A percentile compares a stretch with the other conserved stretches of the same genome.
Conservation (phyloP, 2,797 vertebrate species). For the Schizopygopsis pylzovi region DNA sequence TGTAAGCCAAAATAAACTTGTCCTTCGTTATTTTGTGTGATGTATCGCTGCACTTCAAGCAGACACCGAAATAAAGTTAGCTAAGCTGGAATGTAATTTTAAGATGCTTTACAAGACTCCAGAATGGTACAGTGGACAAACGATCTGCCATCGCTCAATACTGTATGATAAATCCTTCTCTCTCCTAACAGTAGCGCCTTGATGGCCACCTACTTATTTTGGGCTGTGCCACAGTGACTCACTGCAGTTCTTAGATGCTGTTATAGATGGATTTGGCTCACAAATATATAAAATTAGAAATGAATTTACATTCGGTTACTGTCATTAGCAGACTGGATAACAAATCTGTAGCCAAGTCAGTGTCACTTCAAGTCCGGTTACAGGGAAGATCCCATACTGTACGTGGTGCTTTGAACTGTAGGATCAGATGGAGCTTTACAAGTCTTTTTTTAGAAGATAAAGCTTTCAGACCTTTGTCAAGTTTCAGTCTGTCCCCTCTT, state of each 20-base stretch:
- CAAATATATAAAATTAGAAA: constrained; percentile 25
- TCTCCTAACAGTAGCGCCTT: constrained; percentile 27
- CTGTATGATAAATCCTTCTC: constrained; percentile 32
- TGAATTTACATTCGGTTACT: background rate
- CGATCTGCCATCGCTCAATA: constrained; percentile 25
- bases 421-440: constrained; percentile 47
- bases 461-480: constrained; percentile 51
- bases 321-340: constrained; percentile 7
- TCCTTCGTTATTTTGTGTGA: constrained; percentile 23
- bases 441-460: constrained; percentile 53
- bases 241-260: constrained; percentile 26
- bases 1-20: constrained; percentile 36
- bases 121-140: constrained; percentile 33
- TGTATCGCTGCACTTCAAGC: constrained; percentile 9
- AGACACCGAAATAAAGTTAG: constrained; percentile 26
- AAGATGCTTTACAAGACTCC: constrained; percentile 33
- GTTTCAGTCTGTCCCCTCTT: constrained; percentile 28
- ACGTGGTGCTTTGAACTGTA: constrained; percentile 21
- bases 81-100: constrained; percentile 26
- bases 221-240: constrained; percentile 30
- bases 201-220: constrained; percentile 20
- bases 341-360: constrained; percentile 11
- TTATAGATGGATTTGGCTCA: constrained; percentile 3
- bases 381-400: constrained; percentile 21
- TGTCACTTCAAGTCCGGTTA: constrained; percentile 8